These are phyloP conservation scores for Deilephila elpenor DNA, from an alignment of 2,888 invertebrate species.

Conservation along the genomic window DNA sequence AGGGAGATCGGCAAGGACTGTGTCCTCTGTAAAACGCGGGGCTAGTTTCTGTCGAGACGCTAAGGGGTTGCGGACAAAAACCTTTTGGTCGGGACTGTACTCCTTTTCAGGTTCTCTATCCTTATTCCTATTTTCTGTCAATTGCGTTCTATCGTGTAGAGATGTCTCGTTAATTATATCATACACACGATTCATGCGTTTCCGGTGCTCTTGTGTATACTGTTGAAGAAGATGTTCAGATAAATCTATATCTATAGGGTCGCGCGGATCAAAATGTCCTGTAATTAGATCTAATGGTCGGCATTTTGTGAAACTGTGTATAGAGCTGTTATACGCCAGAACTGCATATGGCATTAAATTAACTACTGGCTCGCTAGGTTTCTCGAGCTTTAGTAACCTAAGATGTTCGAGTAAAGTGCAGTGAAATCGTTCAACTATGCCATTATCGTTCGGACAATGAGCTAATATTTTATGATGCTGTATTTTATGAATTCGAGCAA, in stretches of 20 bases:
- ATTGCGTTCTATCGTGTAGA: slow-evolving; percentile 30
- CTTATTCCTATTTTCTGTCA: slow-evolving; percentile 37
- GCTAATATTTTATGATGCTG: slow-evolving; percentile 9
- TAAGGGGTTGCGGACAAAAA: not conserved
- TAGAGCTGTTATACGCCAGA: slow-evolving; percentile 29
- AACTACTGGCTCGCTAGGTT: slow-evolving; percentile 15
- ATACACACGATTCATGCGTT: slow-evolving; percentile 38
- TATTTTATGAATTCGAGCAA: slow-evolving; percentile 29
- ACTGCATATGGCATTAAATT: slow-evolving; percentile 31
- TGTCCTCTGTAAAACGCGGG: slow-evolving; percentile 22
- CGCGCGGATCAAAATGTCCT: slow-evolving; percentile 45
- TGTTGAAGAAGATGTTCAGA: slow-evolving; percentile 43
- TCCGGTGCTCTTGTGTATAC: slow-evolving; percentile 38
- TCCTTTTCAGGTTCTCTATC: slow-evolving; percentile 20
- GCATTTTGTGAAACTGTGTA: slow-evolving; percentile 43
- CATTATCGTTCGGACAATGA: slow-evolving; percentile 38
- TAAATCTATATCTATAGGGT: slow-evolving; percentile 42
- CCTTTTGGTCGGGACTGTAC: slow-evolving; percentile 24
- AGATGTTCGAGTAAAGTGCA: slow-evolving; percentile 31
- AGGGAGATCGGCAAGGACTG: slow-evolving; percentile 1
- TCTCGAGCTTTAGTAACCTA: slow-evolving; percentile 24
- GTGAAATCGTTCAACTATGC: slow-evolving; percentile 30
- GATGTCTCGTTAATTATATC: slow-evolving; percentile 38
- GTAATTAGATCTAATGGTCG: slow-evolving; percentile 43
- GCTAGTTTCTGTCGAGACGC: not conserved